Evolutionary conservation across 2,888 invertebrate species (phyloP).

Genomic region (Melanotus villosus): DNA sequence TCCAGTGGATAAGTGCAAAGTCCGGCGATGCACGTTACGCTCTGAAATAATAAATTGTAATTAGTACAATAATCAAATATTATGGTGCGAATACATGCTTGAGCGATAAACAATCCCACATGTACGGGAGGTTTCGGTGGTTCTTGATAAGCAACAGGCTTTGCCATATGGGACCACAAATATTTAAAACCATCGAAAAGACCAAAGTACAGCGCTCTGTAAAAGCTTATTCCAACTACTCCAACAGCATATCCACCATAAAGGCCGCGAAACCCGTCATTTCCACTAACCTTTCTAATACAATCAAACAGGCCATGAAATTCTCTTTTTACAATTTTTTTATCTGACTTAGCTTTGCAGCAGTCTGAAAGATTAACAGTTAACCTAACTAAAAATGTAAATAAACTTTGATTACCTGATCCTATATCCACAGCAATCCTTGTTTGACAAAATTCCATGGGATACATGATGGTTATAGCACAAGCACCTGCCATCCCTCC

Average conservation of each 20-base stretch:
- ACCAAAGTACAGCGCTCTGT: slow-evolving; percentile 49
- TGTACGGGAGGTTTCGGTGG: slow-evolving; percentile 35
- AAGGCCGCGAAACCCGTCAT: slow-evolving; percentile 46
- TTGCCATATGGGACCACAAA: slow-evolving; percentile 8
- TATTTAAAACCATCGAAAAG: slow-evolving; percentile 44
- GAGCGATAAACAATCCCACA: slow-evolving; percentile 37
- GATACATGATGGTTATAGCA: slow-evolving; percentile 41
- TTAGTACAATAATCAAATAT: neutral
- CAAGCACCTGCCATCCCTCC: slow-evolving; percentile 49
- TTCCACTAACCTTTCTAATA: slow-evolving; percentile 24
- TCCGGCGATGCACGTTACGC: slow-evolving; percentile 5
- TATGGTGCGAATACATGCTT: slow-evolving; percentile 29
- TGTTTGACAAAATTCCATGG: slow-evolving; percentile 52
- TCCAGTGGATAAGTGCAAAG: slow-evolving; percentile 8
- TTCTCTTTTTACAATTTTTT: slow-evolving; percentile 37
- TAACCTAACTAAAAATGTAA: neutral
- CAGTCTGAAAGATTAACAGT: slow-evolving; percentile 7
- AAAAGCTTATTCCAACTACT: slow-evolving; percentile 42
- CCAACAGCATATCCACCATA: slow-evolving; percentile 43
- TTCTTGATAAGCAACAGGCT: neutral
- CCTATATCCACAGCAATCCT: slow-evolving; percentile 49
- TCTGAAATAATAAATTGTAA: no score
- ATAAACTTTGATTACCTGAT: slow-evolving; percentile 4
- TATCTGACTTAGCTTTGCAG: neutral
- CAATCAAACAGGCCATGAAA: slow-evolving; percentile 47